These are phyloP conservation scores for Megaustenia siamemsis DNA, from an alignment of 2,888 invertebrate species.

Conservation along the genomic window DNA sequence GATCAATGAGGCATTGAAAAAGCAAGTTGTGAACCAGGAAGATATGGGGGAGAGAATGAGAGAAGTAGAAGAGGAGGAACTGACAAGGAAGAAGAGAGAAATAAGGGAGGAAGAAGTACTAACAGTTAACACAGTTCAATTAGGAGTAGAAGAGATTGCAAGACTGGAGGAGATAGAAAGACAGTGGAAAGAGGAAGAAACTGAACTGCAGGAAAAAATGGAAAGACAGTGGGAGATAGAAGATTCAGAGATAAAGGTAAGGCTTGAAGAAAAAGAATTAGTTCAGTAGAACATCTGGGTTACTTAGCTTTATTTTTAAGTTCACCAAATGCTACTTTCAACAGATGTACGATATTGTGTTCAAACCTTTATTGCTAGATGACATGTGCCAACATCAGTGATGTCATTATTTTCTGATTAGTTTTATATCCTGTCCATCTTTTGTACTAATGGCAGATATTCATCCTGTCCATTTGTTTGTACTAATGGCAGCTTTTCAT, in stretches of 20 bases:
- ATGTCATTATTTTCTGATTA: no score
- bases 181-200: conserved; percentile 36
- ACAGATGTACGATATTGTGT: no score
- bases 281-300: conserved; percentile 36
- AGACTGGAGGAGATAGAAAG: conserved; percentile 55
- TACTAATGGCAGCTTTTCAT: no score
- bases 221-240: conserved; percentile 51
- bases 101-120: neutral
- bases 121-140: neutral
- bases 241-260: conserved; percentile 46
- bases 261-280: conserved; percentile 43
- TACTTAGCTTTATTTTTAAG: neutral
- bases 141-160: conserved; percentile 39
- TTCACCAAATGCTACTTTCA: neutral
- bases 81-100: neutral
- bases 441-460: no score
- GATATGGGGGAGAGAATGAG: conserved; percentile 48
- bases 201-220: conserved; percentile 25
- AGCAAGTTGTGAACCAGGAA: conserved; percentile 44
- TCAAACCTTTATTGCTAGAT: no score
- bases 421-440: no score
- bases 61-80: neutral
- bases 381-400: no score
- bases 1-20: conserved; percentile 34
- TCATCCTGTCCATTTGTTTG: no score